Percentiles rank a stretch among this genome's conserved stretches.
Evolutionary conservation across 2,888 invertebrate genomes (phyloP).

Genomic region (Drosophila pseudotakahashii): DNA sequence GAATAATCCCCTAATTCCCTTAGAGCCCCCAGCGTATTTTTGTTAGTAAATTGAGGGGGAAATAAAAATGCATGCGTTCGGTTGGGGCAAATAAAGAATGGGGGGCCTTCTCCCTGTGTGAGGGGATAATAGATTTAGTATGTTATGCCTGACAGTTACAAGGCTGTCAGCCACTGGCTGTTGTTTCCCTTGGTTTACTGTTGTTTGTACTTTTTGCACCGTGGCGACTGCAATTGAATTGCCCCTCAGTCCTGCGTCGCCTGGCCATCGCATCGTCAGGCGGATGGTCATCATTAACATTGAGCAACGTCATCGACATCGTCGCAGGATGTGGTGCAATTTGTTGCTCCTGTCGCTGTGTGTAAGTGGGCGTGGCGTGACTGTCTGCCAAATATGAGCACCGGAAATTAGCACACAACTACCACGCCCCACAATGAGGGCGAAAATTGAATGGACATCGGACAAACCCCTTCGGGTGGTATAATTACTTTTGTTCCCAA

Average conservation of each 20-base stretch:
- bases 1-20: not conserved
- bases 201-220: slow-evolving; percentile 43
- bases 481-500: slow-evolving; percentile 70
- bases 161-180: slow-evolving; percentile 48
- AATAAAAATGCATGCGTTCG: not conserved
- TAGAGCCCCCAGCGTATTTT: not conserved
- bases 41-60: slow-evolving; percentile 2
- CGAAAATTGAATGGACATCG: slow-evolving; percentile 66
- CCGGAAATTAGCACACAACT: slow-evolving; percentile 73
- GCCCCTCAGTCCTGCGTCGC: slow-evolving; percentile 22
- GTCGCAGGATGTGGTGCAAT: slow-evolving; percentile 74
- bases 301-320: slow-evolving; percentile 36
- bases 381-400: slow-evolving; percentile 76
- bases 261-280: slow-evolving; percentile 29
- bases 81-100: slow-evolving; percentile 56
- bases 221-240: slow-evolving; percentile 69
- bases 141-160: slow-evolving; percentile 56
- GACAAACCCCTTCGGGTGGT: slow-evolving; percentile 43
- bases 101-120: slow-evolving; percentile 64
- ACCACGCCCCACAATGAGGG: slow-evolving; percentile 21
- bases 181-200: slow-evolving; percentile 35
- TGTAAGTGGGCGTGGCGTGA: slow-evolving; percentile 71
- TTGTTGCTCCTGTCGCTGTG: slow-evolving; percentile 55
- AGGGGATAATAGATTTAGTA: slow-evolving; percentile 79
- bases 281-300: slow-evolving; percentile 27